Base-by-base conservation (phyloP, 2,888 invertebrate genomes). In the Antitype chi region DNA sequence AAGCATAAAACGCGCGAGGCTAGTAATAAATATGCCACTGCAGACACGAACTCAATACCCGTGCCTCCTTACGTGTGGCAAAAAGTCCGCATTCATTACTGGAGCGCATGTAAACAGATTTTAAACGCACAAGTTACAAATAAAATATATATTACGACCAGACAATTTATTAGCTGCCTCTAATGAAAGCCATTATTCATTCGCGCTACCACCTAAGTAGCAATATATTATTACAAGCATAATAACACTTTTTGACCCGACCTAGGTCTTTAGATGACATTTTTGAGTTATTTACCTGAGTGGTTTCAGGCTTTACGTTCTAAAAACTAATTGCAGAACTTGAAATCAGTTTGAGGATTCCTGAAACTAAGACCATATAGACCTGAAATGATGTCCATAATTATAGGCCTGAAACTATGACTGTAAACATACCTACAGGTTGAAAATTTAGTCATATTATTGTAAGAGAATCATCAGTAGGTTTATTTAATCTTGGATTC, bases 11-110 rank as follows among this genome's bases (percentile, higher is more conserved):
- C 88, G 89, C 89, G 89, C 85, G 86, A 87, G 87, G 89, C 88
- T 84, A 84, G 91, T 88, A 87, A 94, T 94, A 94, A 94, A 94
- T 90, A 93, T 92, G 93, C 93, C 93, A 91, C 86, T 74, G 82
- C 85, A 84, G 90, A 90, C 92, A 90, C 91, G 86, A 85, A 90
- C 89, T 90, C 91, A 90, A 92, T 92, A 90, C 90, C 89, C 85
- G 86, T 88, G 88, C 89, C 88, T 88, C 74, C 80, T 85, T 78
- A 88, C 89, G 89, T 89, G 88, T 89, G 84, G 82, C 73, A 87
- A 88, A 90, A 90, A 88, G 83, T 85, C 66, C 78, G 86, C 89
- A 90, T 91, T 91, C 88, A 91, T 91, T 91, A 88, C 84, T 86
- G 77, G 83, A 82, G 82, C 78, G 85, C 88, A 82, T 80, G 82